Conservation (phyloP, 2,888 invertebrate species). For the Dicyrtoma fusca region DNA sequence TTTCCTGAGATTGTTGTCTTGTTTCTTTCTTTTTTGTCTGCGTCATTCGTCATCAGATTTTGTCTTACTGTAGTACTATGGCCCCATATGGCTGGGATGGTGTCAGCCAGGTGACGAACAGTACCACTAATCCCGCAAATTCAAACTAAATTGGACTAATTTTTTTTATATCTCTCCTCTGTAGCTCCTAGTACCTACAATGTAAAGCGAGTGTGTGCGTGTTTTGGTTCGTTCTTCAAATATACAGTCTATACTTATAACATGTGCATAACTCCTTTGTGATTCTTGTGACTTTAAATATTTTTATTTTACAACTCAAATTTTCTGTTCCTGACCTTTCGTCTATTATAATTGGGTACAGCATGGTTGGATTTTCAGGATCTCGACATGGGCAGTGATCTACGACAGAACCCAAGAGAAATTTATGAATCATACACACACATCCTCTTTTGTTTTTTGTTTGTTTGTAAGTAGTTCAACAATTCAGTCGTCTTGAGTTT, state of each 20-base stretch:
- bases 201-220: neutral
- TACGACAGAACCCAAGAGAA: too few relatives aligned
- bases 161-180: neutral
- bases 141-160: neutral
- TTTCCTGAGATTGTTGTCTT: slow-evolving; percentile 40
- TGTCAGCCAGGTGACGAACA: slow-evolving; percentile 36
- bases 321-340: too few relatives aligned
- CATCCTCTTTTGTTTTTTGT: too few relatives aligned
- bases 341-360: too few relatives aligned
- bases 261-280: slow-evolving; percentile 15
- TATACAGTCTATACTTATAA: slow-evolving; percentile 11
- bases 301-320: slow-evolving; percentile 6
- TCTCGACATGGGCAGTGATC: too few relatives aligned
- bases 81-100: slow-evolving; percentile 42
- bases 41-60: slow-evolving; percentile 37
- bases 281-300: slow-evolving; percentile 14
- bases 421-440: too few relatives aligned
- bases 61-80: slow-evolving; percentile 25
- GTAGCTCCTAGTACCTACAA: neutral
- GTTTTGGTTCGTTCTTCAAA: neutral
- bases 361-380: too few relatives aligned
- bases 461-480: too few relatives aligned
- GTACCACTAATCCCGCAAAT: slow-evolving; percentile 20
- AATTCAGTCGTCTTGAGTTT: too few relatives aligned
- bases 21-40: slow-evolving; percentile 37